Conservation (phyloP, 2,888 invertebrate species). For the Euspilapteryx auroguttella region DNA sequence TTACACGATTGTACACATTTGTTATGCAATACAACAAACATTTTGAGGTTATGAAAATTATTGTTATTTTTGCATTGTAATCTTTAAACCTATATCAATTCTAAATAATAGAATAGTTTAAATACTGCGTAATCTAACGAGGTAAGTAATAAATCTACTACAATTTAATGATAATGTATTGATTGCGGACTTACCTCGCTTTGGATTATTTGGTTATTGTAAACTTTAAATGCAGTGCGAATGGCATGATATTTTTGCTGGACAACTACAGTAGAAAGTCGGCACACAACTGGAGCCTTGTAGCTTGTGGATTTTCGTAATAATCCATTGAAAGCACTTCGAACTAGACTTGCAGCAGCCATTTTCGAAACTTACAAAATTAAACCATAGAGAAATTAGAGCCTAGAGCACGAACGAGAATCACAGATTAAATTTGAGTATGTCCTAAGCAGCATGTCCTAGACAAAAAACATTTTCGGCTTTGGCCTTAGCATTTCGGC, state of each 20-base stretch:
- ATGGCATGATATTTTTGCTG: constrained; percentile 35
- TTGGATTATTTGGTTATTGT: constrained; percentile 8
- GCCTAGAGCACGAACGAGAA: too few species aligned
- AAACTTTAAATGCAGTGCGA: constrained; percentile 15
- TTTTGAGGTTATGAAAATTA: constrained; percentile 36
- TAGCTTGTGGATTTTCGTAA: constrained; percentile 38
- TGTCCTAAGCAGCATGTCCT: too few species aligned
- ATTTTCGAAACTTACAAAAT: constrained; percentile 32
- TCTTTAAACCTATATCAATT: too few species aligned
- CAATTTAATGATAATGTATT: too few species aligned
- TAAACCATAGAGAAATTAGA: constrained; percentile 16
- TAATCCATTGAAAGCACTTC: constrained; percentile 47
- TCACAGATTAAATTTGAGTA: too few species aligned
- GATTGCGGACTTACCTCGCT: constrained; percentile 12
- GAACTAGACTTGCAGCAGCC: constrained; percentile 49
- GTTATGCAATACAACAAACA: constrained; percentile 48
- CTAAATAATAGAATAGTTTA: too few species aligned
- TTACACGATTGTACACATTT: constrained; percentile 33
- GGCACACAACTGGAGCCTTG: constrained; percentile 39
- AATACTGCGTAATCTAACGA: too few species aligned
- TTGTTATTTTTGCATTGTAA: too few species aligned
- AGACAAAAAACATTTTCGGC: too few species aligned
- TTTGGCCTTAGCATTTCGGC: too few species aligned
- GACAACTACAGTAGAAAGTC: constrained; percentile 37
- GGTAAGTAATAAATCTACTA: too few species aligned